Percentiles rank a stretch among this genome's conserved stretches.
These are phyloP conservation scores for Aulostomus chinensis DNA, from an alignment of 2,797 vertebrate species.

Conservation along the genomic window DNA sequence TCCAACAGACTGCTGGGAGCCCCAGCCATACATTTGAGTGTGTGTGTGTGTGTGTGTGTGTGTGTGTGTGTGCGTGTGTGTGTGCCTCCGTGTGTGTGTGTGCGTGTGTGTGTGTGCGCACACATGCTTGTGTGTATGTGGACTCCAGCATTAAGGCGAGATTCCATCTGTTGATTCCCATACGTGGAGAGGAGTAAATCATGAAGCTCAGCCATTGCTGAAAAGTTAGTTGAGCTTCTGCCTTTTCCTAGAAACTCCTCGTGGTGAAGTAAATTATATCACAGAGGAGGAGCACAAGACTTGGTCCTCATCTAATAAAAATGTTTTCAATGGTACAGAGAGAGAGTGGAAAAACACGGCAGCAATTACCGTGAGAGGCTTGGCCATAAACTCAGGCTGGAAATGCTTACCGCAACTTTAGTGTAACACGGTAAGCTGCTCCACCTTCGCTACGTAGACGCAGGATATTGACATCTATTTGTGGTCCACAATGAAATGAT, in stretches of 20 bases:
- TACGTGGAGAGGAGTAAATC: not conserved
- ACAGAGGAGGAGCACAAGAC: slow-evolving; percentile 3
- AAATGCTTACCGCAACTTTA: slow-evolving; percentile 62
- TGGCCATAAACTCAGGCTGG: slow-evolving; percentile 55
- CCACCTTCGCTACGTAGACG: slow-evolving; percentile 26
- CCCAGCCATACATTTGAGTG: slow-evolving; percentile 16
- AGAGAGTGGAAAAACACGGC: slow-evolving; percentile 54
- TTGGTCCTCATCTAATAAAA: slow-evolving; percentile 20
- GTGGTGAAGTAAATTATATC: not conserved
- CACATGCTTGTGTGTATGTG: not conserved
- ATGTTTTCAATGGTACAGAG: slow-evolving; percentile 37
- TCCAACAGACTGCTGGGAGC: slow-evolving; percentile 16
- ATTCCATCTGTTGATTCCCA: not conserved
- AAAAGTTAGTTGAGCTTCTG: slow-evolving; percentile 1
- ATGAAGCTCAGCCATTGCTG: slow-evolving; percentile 1
- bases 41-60: not conserved
- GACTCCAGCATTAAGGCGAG: slow-evolving; percentile 2
- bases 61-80: no score
- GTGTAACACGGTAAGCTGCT: slow-evolving; percentile 62
- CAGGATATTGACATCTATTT: slow-evolving; percentile 62
- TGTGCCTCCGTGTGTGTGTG: not conserved
- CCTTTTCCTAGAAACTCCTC: slow-evolving; percentile 5
- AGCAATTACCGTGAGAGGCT: slow-evolving; percentile 58
- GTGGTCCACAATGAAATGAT: slow-evolving; percentile 62
- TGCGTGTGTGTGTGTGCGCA: no score